Base-by-base conservation (phyloP, 2,113 vertebrate genomes). In the Fulica atra region DNA sequence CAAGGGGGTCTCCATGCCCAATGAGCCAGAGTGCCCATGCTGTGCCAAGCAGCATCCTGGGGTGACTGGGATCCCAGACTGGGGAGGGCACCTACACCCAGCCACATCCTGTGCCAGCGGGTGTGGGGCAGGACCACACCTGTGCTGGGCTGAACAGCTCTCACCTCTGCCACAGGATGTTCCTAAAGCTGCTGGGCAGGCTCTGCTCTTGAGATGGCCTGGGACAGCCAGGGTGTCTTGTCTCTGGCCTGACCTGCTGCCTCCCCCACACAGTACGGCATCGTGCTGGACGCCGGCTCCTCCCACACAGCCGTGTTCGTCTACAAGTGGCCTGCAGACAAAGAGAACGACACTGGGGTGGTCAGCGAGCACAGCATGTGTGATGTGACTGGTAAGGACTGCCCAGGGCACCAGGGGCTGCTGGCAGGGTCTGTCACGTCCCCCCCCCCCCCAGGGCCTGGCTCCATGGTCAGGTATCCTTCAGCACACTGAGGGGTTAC, bases 231-330 rank as follows among this genome's bases (percentile, higher is more conserved):
- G 20, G 20, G 25, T 46, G 16, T 44, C 44, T 35, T 10, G 3
- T 53, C 46, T 36, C n/a, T 1, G 13, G 35, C 18, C 80, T 95
- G 56, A 96, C 33, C 31, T 8, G 1, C 42, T 63, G 35, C 46
- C 79, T 68, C 35, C 28, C 72, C n/a, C 44, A 26, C 11, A 13
- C 96, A 99, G 99, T 99, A 98, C 0, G 99, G 99, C 69, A 98
- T 99, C 1, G 98, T 99, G 50, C 96, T 99, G 94, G 99, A 99
- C 6, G 99, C 99, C 0, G 99, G 99, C 10, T 99, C 99, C 31
- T 98, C 98, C n/a, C 99, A 99, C 95, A 99, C 98, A 0, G 95
- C 99, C 65, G 89, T 99, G 94, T 99, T 98, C 64, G 4, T 99
- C 80, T 99, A 99, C 96, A 98, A 98, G 92, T 99, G 99, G 99